phyloP scores from a whole-genome alignment of 2,888 invertebrate species.

The Drosophila testacea region DNA sequence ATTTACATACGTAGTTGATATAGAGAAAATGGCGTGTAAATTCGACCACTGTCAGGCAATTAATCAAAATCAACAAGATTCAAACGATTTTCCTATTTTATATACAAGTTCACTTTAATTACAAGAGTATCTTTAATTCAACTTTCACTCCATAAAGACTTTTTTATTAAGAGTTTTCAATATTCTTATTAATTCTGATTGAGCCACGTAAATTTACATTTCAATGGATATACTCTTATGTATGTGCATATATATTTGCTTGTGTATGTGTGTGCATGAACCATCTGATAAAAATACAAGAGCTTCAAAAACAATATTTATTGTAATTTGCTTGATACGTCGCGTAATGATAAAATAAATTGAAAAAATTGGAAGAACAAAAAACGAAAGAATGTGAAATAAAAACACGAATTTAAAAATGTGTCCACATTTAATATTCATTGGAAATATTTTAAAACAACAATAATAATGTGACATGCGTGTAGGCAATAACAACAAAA shows the following conservation, averaged over 20 bases:
- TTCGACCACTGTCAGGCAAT: no score
- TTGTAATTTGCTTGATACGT: constrained; percentile 60
- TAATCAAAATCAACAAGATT: no score
- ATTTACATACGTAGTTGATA: no score
- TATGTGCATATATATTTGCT: background rate
- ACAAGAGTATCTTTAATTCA: background rate
- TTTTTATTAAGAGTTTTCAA: background rate
- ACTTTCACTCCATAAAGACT: background rate
- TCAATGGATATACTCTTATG: constrained; percentile 11
- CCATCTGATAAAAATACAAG: constrained; percentile 38
- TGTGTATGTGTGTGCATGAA: background rate
- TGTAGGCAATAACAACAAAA: constrained; percentile 38
- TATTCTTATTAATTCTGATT: constrained; percentile 30
- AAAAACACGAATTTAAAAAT: constrained; percentile 29
- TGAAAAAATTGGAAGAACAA: constrained; percentile 28
- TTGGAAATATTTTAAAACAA: constrained; percentile 64
- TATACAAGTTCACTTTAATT: no score
- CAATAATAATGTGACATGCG: constrained; percentile 58
- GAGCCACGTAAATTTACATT: constrained; percentile 29
- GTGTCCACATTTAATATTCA: constrained; percentile 71
- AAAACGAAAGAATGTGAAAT: constrained; percentile 17
- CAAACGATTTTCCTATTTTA: no score
- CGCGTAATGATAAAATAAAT: constrained; percentile 40
- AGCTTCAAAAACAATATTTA: constrained; percentile 65
- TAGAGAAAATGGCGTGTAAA: no score